A percentile compares a stretch with the other conserved stretches of the same genome.
Conservation (phyloP, 1,140 invertebrate genomes). For the Brachionus angularis region DNA sequence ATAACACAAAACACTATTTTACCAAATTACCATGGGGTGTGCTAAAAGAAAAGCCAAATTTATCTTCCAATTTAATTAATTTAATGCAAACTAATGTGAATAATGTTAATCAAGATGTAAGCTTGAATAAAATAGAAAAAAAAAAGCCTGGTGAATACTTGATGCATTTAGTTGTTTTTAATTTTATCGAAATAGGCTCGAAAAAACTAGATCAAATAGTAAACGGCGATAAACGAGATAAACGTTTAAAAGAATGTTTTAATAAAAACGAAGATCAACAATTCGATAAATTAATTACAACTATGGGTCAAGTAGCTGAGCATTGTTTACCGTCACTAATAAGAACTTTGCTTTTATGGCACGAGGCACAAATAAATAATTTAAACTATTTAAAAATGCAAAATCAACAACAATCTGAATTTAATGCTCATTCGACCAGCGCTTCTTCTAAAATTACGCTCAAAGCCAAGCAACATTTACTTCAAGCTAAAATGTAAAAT, state of each 20-base stretch:
- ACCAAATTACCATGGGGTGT: conserved; percentile 35
- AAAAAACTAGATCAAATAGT: conserved; percentile 11
- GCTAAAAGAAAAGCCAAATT: conserved; percentile 6
- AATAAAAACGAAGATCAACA: conserved; percentile 89
- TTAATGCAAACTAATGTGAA: conserved; percentile 16
- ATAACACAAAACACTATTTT: conserved; percentile 13
- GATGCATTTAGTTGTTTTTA: conserved; percentile 34
- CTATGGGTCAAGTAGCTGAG: conserved; percentile 87
- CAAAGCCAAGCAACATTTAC: neutral
- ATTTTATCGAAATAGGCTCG: conserved; percentile 30
- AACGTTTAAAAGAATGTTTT: conserved; percentile 81
- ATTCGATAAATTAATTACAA: conserved; percentile 87
- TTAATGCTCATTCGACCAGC: neutral
- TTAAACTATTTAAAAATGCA: conserved; percentile 21
- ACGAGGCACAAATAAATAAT: conserved; percentile 74
- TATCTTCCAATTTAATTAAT: conserved; percentile 8
- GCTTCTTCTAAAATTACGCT: neutral
- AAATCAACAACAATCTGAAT: conserved; percentile 2
- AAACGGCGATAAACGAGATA: conserved; percentile 59
- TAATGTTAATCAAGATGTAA: conserved; percentile 12
- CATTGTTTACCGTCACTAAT: conserved; percentile 93
- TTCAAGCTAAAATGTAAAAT: neutral
- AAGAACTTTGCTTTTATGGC: conserved; percentile 89
- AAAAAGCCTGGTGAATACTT: conserved; percentile 43
- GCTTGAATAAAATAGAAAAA: conserved; percentile 41